Percentiles rank a stretch among this genome's conserved stretches.
Evolutionary conservation across 2,888 invertebrate species (phyloP).

Genomic region (Sinodicranocentrus sp.): DNA sequence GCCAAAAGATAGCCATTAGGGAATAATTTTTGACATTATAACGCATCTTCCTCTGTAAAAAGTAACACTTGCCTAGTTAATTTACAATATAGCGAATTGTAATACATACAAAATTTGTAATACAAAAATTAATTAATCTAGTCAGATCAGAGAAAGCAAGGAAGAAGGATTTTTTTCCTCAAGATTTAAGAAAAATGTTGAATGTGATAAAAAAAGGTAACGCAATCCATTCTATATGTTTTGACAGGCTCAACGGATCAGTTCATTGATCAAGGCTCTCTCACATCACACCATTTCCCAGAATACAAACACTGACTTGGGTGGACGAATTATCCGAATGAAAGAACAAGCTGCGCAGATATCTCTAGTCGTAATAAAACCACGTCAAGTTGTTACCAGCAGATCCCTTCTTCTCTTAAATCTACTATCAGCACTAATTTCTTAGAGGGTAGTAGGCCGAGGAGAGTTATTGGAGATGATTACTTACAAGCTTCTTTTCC

Average conservation of each 20-base stretch:
- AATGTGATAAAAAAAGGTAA: conserved; percentile 10
- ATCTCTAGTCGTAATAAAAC: conserved; percentile 15
- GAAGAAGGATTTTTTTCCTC: background rate
- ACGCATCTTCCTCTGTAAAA: no score
- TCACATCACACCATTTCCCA: conserved; percentile 70
- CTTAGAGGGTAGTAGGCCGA: conserved; percentile 43
- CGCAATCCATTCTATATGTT: conserved; percentile 55
- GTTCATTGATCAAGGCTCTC: conserved; percentile 66
- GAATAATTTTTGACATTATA: no score
- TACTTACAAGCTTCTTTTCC: conserved; percentile 57
- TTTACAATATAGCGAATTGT: no score
- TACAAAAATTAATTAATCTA: no score
- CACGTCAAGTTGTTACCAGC: conserved; percentile 47
- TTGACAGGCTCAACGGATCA: conserved; percentile 72
- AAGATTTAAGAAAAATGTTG: background rate
- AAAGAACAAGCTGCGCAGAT: conserved; percentile 57
- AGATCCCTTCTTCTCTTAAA: conserved; percentile 25
- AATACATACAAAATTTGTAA: no score
- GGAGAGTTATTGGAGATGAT: conserved; percentile 59
- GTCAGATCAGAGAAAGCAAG: no score
- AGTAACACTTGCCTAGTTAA: no score
- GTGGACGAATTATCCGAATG: conserved; percentile 68
- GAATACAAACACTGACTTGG: conserved; percentile 75
- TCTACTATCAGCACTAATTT: conserved; percentile 59
- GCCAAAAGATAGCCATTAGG: no score